Conservation (phyloP, 2,888 invertebrate species). For the Bombylius discolor region DNA sequence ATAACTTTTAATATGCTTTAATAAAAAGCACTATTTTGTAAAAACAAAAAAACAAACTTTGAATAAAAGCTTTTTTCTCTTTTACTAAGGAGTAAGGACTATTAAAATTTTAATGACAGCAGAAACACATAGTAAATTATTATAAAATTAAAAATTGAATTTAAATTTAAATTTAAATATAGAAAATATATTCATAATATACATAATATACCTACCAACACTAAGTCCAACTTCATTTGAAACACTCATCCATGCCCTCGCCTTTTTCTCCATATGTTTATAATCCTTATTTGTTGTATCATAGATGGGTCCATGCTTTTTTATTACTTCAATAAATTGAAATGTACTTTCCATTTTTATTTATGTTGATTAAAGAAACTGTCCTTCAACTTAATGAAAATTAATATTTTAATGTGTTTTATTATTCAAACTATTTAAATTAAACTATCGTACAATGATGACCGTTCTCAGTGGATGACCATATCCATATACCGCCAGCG, state of each 20-base stretch:
- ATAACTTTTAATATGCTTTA: too few relatives aligned
- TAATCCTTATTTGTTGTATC: slow-evolving; percentile 35
- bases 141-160: too few relatives aligned
- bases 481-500: slow-evolving; percentile 10
- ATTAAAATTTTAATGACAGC: too few relatives aligned
- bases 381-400: neutral
- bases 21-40: too few relatives aligned
- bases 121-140: too few relatives aligned
- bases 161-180: too few relatives aligned
- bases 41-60: too few relatives aligned
- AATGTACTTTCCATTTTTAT: slow-evolving; percentile 30
- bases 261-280: slow-evolving; percentile 33
- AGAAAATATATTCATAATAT: too few relatives aligned
- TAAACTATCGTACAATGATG: neutral
- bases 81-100: too few relatives aligned
- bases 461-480: neutral
- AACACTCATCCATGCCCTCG: slow-evolving; percentile 32
- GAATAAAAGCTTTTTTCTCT: too few relatives aligned
- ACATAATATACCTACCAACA: slow-evolving; percentile 26
- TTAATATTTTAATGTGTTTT: too few relatives aligned
- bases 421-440: too few relatives aligned
- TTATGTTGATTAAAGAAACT: neutral
- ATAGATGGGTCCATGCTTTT: slow-evolving; percentile 33
- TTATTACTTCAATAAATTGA: slow-evolving; percentile 35
- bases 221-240: slow-evolving; percentile 34